Base-by-base conservation (phyloP, 2,888 invertebrate species). In the Cheilosia grossa region DNA sequence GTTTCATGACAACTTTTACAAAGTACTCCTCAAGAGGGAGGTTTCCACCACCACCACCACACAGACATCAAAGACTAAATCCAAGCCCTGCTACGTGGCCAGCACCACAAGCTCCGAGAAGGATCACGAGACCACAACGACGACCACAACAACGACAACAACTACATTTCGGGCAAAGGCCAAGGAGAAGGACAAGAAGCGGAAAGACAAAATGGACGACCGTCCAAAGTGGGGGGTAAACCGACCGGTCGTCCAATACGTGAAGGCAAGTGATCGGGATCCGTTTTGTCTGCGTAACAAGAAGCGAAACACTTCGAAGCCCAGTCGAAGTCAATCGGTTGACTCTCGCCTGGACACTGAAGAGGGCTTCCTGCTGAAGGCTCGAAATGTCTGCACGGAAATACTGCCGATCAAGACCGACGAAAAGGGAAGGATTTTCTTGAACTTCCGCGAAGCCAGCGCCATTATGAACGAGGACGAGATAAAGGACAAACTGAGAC, bases 231-330 rank as follows among this genome's bases (percentile, higher is more conserved):
- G 96, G 96, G 94, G 95, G 51, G 96, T 94, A 2, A 96, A 95
- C 88, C 93, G 95, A 87, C 97, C 97, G 5, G 95, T 95, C 27
- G 96, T 96, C 10, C 95, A 96, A 88, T 97, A 97, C 89, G 94
- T 97, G 80, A 97, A 97, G 89, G 97, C 97, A 92, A 97, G 97
- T 89, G 97, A 97, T 90, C 96, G 97, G 89, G 97, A 97, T 92
- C 96, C 96, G 0, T 95, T 96, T 90, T 97, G 96, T 88, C 87
- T 92, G 82, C 89, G 91, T 17, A 94, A 95, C 82, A 95, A 95
- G 90, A 94, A 95, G 89, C 93, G 95, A 85, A 64, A 70, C 77
- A 72, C 40, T 24, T 51, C 80, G 2, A 95, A 96, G 91, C 92
- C 95, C 70, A 93, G 89, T 2, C 93, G 94, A 87, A 93, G 95